Evolutionary conservation across 2,113 vertebrate species (phyloP), one percentile per base, ranked within the genome.

Genomic region (Vanacampus margaritifer): DNA sequence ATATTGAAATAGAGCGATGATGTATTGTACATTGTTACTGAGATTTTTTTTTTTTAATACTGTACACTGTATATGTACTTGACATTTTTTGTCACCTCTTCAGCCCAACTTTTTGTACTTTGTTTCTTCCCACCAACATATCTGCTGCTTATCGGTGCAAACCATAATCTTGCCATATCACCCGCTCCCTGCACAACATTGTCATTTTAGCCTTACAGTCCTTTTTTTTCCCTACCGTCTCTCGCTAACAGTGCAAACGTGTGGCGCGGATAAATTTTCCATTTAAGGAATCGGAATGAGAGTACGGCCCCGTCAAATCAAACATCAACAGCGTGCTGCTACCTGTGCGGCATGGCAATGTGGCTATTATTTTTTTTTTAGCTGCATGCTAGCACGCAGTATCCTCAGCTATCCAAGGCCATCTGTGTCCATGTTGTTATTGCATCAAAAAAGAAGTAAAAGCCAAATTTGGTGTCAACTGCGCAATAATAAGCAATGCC

Each of bases 301-400:
- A 88, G 81, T 80, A 84, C 73, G 66, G 86, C 75, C 79, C 86
- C 86, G 87, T 88, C 85, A 87, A 86, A 87, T 88, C 85, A 86
- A 85, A 86, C 79, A 85, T 80, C 80, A 84, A 89, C 79, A 86
- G 37, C 77, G 79, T 50, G 59, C 50, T 63, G 65, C 73, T 83
- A 85, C 85, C 76, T 85, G 79, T 64, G 71, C 74, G 71, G 88
- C 84, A 86, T 87, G 81, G 54, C 85, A 86, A 89, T 89, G 67
- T n/a, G 28, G 28, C 76, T 72, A 77, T 82, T 86, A 71, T 58
- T 51, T 21, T 76, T 83, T 85, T 70, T 59, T 32, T 46, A 89
- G 84, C 78, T 84, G 79, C 80, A 54, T 76, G 74, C 87, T 84
- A 83, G 79, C 32, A 2, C 65, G 35, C 54, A 51, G n/a, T 8